These are phyloP conservation scores for Hylaea fasciaria DNA, from an alignment of 2,888 invertebrate genomes.

Conservation along the genomic window DNA sequence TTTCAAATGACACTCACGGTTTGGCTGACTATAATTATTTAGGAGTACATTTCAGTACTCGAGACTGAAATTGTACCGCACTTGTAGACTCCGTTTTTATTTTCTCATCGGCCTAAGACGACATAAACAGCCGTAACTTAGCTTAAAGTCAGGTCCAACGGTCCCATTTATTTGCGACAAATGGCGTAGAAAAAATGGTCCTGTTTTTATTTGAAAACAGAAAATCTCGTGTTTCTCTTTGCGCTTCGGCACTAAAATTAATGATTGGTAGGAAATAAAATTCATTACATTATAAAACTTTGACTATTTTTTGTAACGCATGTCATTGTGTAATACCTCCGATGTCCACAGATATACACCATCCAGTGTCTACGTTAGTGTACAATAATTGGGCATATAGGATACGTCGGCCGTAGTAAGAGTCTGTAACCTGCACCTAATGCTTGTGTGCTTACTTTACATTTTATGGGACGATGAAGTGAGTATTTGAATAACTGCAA, in stretches of 20 bases:
- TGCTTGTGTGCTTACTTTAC: too few species aligned
- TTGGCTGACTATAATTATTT: too few species aligned
- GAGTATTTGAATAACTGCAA: too few species aligned
- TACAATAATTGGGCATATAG: too few species aligned
- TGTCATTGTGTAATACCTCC: too few species aligned
- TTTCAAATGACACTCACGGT: too few species aligned
- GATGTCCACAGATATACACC: too few species aligned
- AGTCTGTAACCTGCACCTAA: too few species aligned
- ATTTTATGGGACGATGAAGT: too few species aligned
- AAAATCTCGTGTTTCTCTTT: conserved; percentile 2
- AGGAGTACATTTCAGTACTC: neutral
- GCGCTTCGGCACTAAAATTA: neutral
- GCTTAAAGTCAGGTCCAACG: conserved; percentile 37
- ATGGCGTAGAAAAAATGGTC: conserved; percentile 24
- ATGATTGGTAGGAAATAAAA: neutral
- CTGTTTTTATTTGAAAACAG: conserved; percentile 21
- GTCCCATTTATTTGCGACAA: conserved; percentile 41
- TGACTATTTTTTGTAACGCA: neutral
- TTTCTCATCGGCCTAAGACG: conserved; percentile 44
- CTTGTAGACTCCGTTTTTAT: conserved; percentile 1
- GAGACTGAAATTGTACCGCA: neutral
- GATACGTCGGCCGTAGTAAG: too few species aligned
- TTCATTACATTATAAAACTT: neutral
- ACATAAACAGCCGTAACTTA: conserved; percentile 44
- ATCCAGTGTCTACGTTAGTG: too few species aligned